Evolutionary conservation across 1,140 invertebrate species (phyloP).

Genomic region (Daktulosphaira vitifoliae): DNA sequence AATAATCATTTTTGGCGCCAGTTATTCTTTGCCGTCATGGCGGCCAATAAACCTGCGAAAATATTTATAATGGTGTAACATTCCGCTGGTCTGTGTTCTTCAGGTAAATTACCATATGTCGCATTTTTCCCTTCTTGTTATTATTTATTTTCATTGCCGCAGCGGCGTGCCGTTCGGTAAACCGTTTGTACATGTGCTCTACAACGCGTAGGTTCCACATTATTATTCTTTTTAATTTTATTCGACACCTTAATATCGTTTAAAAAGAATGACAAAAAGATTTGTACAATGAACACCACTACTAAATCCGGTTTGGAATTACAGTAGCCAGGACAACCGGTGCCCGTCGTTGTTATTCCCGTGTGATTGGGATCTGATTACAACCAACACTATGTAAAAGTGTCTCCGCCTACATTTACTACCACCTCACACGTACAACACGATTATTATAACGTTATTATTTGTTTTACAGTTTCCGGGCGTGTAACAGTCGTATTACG

Average conservation of each 20-base stretch:
- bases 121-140: background rate
- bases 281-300: background rate
- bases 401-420: conserved; percentile 9
- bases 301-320: conserved; percentile 26
- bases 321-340: conserved; percentile 13
- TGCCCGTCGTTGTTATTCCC: background rate
- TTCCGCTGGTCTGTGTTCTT: background rate
- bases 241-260: conserved; percentile 22
- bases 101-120: conserved; percentile 25
- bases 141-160: conserved; percentile 27
- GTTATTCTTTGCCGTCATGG: background rate
- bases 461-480: background rate
- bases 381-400: conserved; percentile 17
- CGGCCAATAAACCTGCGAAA: conserved; percentile 6
- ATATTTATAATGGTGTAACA: conserved; percentile 9
- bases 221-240: conserved; percentile 1
- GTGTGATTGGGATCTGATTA: conserved; percentile 22
- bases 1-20: too few relatives aligned
- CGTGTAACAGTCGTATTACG: too few relatives aligned
- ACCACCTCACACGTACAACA: background rate
- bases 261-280: background rate
- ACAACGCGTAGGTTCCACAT: conserved; percentile 3
- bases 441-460: background rate
- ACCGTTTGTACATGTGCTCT: background rate
- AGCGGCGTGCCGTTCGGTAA: background rate